These are phyloP conservation scores for Drosophila meridionalis DNA, from an alignment of 2,888 invertebrate genomes.

Conservation along the genomic window DNA sequence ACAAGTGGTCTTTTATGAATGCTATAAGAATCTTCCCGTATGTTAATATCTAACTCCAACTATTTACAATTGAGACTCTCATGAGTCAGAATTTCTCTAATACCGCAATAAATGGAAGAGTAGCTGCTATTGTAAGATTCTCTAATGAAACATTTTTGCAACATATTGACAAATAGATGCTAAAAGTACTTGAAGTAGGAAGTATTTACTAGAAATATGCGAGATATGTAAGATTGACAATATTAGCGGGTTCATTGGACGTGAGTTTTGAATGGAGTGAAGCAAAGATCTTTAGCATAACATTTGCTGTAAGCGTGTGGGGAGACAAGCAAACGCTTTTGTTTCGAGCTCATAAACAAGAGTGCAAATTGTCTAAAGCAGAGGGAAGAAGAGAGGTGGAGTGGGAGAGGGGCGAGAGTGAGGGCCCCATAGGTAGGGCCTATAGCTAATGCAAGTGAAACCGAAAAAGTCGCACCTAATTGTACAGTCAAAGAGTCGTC, in stretches of 20 bases:
- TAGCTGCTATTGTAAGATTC: conserved; percentile 13
- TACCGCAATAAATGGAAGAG: background rate
- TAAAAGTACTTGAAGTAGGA: conserved; percentile 3
- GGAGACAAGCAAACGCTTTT: conserved; percentile 68
- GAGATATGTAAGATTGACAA: background rate
- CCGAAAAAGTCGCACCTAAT: conserved; percentile 60
- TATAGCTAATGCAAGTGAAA: conserved; percentile 44
- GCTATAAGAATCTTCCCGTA: background rate
- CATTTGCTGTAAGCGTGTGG: conserved; percentile 26
- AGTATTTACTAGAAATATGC: conserved; percentile 16
- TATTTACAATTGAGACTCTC: background rate
- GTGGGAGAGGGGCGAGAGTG: background rate
- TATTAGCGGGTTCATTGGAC: conserved; percentile 44
- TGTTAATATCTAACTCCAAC: conserved; percentile 1
- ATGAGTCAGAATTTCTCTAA: background rate
- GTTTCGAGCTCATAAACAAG: conserved; percentile 67
- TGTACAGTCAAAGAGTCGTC: conserved; percentile 22
- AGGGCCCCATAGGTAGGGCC: background rate
- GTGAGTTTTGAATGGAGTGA: conserved; percentile 55
- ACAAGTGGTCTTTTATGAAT: background rate
- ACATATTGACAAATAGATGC: conserved; percentile 25
- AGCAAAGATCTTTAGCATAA: conserved; percentile 7
- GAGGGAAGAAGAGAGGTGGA: background rate
- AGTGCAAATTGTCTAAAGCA: conserved; percentile 73
- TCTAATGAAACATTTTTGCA: conserved; percentile 34